Evolutionary conservation across 2,888 invertebrate genomes (phyloP), one percentile per base, ranked within the genome.

Genomic region (Eupithecia dodoneata): DNA sequence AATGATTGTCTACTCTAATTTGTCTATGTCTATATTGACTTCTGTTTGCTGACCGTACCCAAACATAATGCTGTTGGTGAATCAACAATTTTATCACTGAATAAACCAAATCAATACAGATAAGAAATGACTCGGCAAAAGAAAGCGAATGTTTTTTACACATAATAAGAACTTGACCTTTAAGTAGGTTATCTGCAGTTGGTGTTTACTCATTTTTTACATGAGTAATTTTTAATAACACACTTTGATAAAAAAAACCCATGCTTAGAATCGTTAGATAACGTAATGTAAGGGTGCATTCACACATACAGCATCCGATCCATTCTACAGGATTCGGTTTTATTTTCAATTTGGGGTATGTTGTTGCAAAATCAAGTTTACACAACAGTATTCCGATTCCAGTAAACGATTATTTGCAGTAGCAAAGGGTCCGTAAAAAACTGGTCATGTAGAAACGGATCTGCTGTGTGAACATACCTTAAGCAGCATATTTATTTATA

Each of bases 101-200:
- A 66, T 13, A 18, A 66, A 42, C 18, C 63, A 66, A 15, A 66
- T 66, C 66, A 63, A 30, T 63, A 30, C 10, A 15, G 66, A 66
- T 66, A 66, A 66, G 42, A 66, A 66, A 13, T 66, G 42, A 66
- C 66, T 66, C 66, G 7, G 66, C 13, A 42, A 42, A 66, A 6
- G 41, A 13, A 66, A 66, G 42, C 42, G 7, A 42, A 66, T 5
- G 7, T 45, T 45, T 45, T 45, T 45, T 45, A 45, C 42, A 66
- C 30, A 30, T 30, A 66, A 66, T 42, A 66, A 42, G 42, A 66
- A 18, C 66, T 66, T 66, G 66, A 66, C 66, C 66, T 66, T 63
- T 7, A 42, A 42, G 66, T 15, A 15, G 41, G 42, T 66, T 66
- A 66, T 66, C 66, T 41, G 42, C 42, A 3, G 63, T 30, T 63